Percentiles rank a stretch among this genome's conserved stretches.
Evolutionary conservation across 2,888 invertebrate species (phyloP).

Genomic region (Microchrysa polita): DNA sequence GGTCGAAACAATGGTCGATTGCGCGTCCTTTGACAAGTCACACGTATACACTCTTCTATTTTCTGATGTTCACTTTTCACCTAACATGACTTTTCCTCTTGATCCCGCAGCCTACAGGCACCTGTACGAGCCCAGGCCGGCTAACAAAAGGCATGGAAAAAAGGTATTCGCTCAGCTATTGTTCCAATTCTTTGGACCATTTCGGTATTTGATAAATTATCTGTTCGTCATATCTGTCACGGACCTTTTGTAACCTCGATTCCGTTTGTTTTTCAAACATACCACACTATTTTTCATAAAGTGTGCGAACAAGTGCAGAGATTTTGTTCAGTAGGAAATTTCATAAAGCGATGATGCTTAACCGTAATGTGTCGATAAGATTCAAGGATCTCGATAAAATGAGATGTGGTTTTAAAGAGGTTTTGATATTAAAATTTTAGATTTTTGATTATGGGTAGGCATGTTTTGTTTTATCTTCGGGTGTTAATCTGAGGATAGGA

Average conservation of each 20-base stretch:
- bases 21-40: slow-evolving; percentile 49
- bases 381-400: too few species aligned
- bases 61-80: slow-evolving; percentile 42
- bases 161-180: slow-evolving; percentile 47
- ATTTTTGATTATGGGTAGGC: too few species aligned
- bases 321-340: neutral
- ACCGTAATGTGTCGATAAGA: neutral
- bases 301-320: slow-evolving; percentile 25
- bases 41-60: slow-evolving; percentile 45
- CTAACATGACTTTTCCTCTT: slow-evolving; percentile 36
- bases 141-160: slow-evolving; percentile 46
- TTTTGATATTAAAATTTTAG: too few species aligned
- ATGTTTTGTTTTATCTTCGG: too few species aligned
- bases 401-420: too few species aligned
- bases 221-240: slow-evolving; percentile 46
- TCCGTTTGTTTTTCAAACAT: slow-evolving; percentile 37
- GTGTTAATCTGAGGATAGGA: too few species aligned
- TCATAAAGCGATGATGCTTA: neutral
- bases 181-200: slow-evolving; percentile 48
- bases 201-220: slow-evolving; percentile 49
- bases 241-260: slow-evolving; percentile 38
- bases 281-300: slow-evolving; percentile 14
- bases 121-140: slow-evolving; percentile 44
- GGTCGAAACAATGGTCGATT: slow-evolving; percentile 43
- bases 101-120: slow-evolving; percentile 46